Evolutionary conservation across 2,888 invertebrate species (phyloP), one percentile per base, ranked within the genome.

Genomic region (Tetranychus piercei): DNA sequence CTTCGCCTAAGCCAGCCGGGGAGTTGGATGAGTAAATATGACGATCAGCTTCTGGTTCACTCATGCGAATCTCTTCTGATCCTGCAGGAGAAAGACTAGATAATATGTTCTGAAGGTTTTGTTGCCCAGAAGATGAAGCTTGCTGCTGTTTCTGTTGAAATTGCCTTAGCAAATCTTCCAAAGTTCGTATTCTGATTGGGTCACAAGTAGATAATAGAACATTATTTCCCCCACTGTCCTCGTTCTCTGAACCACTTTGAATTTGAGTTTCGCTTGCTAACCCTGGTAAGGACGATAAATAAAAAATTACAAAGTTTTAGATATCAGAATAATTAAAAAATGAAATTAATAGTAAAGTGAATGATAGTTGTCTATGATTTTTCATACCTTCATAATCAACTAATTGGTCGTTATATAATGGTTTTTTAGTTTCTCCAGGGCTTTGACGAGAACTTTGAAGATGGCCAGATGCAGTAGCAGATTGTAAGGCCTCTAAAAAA

Each of bases 31-130:
- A 74, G 44, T 75, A 76, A n/a, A 76, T 91, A 83, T 90, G 91
- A 75, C 92, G 87, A 82, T 93, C 92, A 74, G 89, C 89, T 82
- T 93, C 93, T 74, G 90, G 89, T 84, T 93, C 93, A 75, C 92
- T 91, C 22, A 23, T 69, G 64, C 81, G 79, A 81, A 92, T 91
- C 81, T 93, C 93, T 82, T 92, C 92, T 22, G 92, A 92, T 77
- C 91, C 92, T 79, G 90, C 90, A 73, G 92, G 92, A 81, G 91
- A 92, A 89, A 91, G 43, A 45, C 77, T 65, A 73, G 77, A 64
- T 6, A 34, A 18, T 15, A 44, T 23, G 11, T 18, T 20, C 2
- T 69, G 69, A 20, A 69, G n/a, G 6, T 20, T 69, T 69, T 20
- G 69, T 22, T 20, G 69, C 18, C 20, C 69, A 69, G 55, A 55